Conservation (phyloP, 2,888 invertebrate species). For the Rapana venosa region DNA sequence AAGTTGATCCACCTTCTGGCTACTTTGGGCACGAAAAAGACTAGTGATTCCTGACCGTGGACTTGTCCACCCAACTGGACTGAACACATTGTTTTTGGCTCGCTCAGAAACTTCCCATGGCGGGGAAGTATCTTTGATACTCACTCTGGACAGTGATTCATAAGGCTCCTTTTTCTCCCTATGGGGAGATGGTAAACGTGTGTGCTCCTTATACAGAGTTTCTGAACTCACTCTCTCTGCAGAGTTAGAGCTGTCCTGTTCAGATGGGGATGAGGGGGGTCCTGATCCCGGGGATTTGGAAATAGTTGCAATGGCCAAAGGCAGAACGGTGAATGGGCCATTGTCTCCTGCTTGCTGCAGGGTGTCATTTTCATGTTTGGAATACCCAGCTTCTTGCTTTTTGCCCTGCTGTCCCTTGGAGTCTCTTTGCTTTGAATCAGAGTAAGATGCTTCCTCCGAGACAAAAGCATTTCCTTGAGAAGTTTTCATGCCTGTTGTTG, state of each 20-base stretch:
- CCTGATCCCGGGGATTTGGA: background rate
- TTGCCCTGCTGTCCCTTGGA: background rate
- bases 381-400: too few species aligned
- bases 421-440: background rate
- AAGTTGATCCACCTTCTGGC: background rate
- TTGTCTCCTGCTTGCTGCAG: background rate
- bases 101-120: slow-evolving; percentile 35
- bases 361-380: background rate
- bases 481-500: background rate
- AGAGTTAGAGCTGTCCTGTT: slow-evolving; percentile 18
- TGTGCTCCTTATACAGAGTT: background rate
- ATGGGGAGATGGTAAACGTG: background rate
- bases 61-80: slow-evolving; percentile 35
- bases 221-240: slow-evolving; percentile 21
- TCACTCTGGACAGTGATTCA: slow-evolving; percentile 27
- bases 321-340: background rate
- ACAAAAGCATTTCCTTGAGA: background rate
- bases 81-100: slow-evolving; percentile 37
- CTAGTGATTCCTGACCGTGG: slow-evolving; percentile 22
- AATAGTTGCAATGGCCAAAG: background rate
- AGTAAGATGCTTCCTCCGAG: background rate
- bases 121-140: slow-evolving; percentile 14
- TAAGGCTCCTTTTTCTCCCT: background rate
- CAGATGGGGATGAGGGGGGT: background rate
- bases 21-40: slow-evolving; percentile 40